Evolutionary conservation across 2,113 vertebrate species (phyloP).

Genomic region (Brachyhypopomus gauderio): DNA sequence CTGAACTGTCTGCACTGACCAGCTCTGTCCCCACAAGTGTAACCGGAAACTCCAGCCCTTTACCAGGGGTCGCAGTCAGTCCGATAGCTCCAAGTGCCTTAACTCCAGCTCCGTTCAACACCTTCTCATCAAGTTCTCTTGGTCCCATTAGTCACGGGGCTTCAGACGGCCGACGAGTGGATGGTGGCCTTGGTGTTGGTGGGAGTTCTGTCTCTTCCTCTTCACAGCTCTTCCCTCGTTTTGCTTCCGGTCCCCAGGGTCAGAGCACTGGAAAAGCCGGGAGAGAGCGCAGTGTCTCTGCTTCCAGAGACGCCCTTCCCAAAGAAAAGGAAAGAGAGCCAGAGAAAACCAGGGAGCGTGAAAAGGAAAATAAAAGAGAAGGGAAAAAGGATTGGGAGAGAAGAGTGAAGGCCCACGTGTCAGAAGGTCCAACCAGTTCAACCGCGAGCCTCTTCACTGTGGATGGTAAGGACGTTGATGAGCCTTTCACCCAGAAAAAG

Average conservation of each 20-base stretch:
- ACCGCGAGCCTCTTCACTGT: conserved; percentile 64
- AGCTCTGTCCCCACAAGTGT: conserved; percentile 64
- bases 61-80: conserved; percentile 85
- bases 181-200: conserved; percentile 65
- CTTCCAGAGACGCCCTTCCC: conserved; percentile 67
- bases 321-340: conserved; percentile 86
- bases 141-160: conserved; percentile 66
- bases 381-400: conserved; percentile 82
- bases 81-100: conserved; percentile 96
- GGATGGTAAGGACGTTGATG: conserved; percentile 71
- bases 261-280: conserved; percentile 67
- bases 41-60: conserved; percentile 76
- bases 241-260: conserved; percentile 75
- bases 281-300: conserved; percentile 76
- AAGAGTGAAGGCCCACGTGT: conserved; percentile 65
- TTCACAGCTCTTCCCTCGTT: conserved; percentile 74
- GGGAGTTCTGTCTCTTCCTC: conserved; percentile 76
- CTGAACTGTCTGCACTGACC: conserved; percentile 71
- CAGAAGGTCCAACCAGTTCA: conserved; percentile 66
- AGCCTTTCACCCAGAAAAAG: conserved; percentile 69
- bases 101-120: conserved; percentile 79
- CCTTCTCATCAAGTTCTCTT: conserved; percentile 68
- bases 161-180: conserved; percentile 74
- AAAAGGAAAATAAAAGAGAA: conserved; percentile 94
- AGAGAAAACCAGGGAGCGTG: conserved; percentile 79